These are phyloP conservation scores for Salpingus planirostris DNA, from an alignment of 2,888 invertebrate genomes.

Conservation along the genomic window DNA sequence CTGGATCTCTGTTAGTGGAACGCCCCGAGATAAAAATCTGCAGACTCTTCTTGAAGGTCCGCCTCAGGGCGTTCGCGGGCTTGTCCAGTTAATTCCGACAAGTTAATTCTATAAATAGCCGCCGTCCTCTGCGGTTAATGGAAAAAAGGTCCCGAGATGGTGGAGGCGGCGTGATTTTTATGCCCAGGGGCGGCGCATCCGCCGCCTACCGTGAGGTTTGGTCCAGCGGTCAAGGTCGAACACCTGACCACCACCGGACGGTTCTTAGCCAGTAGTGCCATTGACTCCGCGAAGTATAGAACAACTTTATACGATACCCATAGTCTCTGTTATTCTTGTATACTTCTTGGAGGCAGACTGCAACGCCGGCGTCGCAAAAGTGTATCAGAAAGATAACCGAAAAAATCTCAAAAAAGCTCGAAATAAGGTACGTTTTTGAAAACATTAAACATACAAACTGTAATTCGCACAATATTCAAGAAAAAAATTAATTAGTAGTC, in stretches of 20 bases:
- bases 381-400: not conserved
- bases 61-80: no score
- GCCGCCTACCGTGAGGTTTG: constrained; percentile 8
- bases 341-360: no score
- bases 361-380: not conserved
- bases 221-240: constrained; percentile 16
- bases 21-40: not conserved
- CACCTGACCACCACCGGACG: constrained; percentile 13
- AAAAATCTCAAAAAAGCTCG: no score
- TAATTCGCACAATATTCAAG: no score
- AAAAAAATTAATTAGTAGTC: no score
- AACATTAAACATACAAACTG: no score
- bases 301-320: no score
- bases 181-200: constrained; percentile 3
- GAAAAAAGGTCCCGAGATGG: constrained; percentile 3
- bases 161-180: constrained; percentile 8
- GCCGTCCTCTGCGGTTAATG: no score
- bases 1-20: constrained; percentile 12
- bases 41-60: not conserved
- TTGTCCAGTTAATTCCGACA: no score
- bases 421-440: no score
- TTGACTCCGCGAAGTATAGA: constrained; percentile 11
- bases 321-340: no score
- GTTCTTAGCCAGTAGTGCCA: constrained; percentile 14
- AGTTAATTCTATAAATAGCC: constrained; percentile 10